A percentile compares a stretch with the other conserved stretches of the same genome.
Conservation (phyloP, 2,888 invertebrate genomes). For the Oligia fasciuncula region DNA sequence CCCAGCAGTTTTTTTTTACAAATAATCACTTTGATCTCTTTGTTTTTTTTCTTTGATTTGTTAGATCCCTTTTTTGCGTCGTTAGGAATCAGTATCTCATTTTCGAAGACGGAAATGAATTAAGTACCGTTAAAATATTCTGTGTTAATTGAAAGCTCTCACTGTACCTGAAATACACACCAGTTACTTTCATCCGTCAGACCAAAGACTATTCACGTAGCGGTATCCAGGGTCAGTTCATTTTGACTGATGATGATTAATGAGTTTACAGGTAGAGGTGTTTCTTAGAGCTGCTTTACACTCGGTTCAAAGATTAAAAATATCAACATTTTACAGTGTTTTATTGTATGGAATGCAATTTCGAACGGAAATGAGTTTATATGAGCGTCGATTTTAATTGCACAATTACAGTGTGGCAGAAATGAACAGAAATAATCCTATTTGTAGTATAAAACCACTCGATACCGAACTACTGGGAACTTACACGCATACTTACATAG, state of each 20-base stretch:
- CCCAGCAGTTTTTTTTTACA: background rate
- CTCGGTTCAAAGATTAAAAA: constrained; percentile 20
- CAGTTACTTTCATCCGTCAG: background rate
- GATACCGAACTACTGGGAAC: constrained; percentile 10
- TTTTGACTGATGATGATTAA: constrained; percentile 40
- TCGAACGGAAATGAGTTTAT: constrained; percentile 49
- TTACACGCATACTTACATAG: constrained; percentile 35
- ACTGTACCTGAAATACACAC: constrained; percentile 3
- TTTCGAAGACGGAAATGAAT: background rate
- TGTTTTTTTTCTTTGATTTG: background rate
- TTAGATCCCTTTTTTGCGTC: background rate
- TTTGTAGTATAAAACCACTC: constrained; percentile 33
- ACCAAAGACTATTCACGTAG: background rate
- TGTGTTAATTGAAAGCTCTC: background rate
- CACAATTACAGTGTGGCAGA: constrained; percentile 24
- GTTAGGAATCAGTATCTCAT: background rate
- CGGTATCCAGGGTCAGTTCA: background rate
- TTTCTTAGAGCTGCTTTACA: constrained; percentile 11
- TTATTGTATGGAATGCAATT: constrained; percentile 34
- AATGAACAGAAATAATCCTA: constrained; percentile 30
- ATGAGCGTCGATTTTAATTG: constrained; percentile 49
- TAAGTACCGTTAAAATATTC: background rate
- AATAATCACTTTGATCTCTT: background rate
- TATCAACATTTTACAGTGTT: constrained; percentile 21
- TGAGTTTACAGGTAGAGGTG: background rate